Evolutionary conservation across 2,113 vertebrate genomes (phyloP).

Genomic region (Haemorhous mexicanus): DNA sequence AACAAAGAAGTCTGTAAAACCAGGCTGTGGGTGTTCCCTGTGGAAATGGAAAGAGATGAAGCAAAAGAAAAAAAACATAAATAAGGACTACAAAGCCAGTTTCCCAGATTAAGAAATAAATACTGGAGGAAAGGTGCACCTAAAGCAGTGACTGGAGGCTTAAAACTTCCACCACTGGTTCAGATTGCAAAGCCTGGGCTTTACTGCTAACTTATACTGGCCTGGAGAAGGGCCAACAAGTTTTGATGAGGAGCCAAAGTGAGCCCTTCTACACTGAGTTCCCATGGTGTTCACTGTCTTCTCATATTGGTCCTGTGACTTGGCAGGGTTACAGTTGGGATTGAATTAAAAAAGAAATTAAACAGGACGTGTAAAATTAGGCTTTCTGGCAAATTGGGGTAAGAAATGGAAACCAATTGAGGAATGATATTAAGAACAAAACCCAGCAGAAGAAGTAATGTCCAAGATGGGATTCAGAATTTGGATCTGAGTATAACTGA

Average conservation of each 20-base stretch:
- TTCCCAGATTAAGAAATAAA: background rate
- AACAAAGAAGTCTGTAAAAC: background rate
- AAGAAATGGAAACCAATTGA: background rate
- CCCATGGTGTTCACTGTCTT: background rate
- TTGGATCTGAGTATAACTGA: background rate
- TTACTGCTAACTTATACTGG: background rate
- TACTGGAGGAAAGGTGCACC: background rate
- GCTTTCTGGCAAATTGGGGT: background rate
- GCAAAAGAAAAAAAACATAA: background rate
- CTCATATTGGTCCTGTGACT: background rate
- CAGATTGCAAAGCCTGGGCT: background rate
- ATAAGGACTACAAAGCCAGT: background rate
- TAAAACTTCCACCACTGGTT: background rate
- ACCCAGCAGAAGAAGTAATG: background rate
- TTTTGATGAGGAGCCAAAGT: background rate
- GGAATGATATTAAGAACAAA: background rate
- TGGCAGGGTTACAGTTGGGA: background rate
- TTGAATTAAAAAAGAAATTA: background rate
- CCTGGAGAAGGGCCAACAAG: background rate
- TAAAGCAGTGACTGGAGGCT: background rate
- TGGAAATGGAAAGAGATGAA: constrained; percentile 10
- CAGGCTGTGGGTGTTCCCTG: background rate
- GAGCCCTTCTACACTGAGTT: background rate
- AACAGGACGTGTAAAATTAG: background rate
- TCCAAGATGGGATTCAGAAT: background rate